phyloP scores from a whole-genome alignment of 2,797 vertebrate species.

The Taeniopygia guttata region DNA sequence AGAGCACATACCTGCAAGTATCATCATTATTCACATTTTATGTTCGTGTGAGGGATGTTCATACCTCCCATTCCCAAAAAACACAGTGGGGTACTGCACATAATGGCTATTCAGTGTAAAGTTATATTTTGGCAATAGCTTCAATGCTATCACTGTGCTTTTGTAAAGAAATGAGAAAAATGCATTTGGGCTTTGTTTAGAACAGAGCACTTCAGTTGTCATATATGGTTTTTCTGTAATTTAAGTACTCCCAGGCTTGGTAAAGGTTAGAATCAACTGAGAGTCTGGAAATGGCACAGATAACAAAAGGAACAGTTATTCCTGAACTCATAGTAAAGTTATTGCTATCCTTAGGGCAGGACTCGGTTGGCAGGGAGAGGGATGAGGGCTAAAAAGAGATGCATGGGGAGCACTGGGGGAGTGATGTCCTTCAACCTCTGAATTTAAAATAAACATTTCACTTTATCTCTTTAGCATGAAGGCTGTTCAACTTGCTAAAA shows the following conservation, averaged over 20 bases:
- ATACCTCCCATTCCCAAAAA: background rate
- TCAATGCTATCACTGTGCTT: background rate
- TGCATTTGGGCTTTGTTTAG: background rate
- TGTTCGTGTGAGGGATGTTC: background rate
- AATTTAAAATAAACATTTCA: background rate
- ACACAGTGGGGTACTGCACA: background rate
- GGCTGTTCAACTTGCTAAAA: background rate
- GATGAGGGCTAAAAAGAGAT: background rate
- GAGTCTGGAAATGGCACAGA: background rate
- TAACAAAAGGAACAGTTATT: background rate
- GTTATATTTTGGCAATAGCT: background rate
- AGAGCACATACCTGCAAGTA: background rate
- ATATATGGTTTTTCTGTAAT: background rate
- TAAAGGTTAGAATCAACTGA: background rate
- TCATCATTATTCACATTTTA: background rate
- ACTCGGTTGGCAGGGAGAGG: background rate
- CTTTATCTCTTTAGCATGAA: background rate
- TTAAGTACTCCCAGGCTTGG: background rate
- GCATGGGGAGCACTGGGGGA: background rate
- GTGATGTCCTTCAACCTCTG: background rate
- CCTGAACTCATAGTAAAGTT: background rate
- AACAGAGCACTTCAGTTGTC: background rate
- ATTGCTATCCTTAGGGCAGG: background rate
- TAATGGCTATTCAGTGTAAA: background rate
- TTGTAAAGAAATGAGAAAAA: background rate